Conservation (phyloP, 2,113 vertebrate species). For the Cyanoramphus novaezelandiae region DNA sequence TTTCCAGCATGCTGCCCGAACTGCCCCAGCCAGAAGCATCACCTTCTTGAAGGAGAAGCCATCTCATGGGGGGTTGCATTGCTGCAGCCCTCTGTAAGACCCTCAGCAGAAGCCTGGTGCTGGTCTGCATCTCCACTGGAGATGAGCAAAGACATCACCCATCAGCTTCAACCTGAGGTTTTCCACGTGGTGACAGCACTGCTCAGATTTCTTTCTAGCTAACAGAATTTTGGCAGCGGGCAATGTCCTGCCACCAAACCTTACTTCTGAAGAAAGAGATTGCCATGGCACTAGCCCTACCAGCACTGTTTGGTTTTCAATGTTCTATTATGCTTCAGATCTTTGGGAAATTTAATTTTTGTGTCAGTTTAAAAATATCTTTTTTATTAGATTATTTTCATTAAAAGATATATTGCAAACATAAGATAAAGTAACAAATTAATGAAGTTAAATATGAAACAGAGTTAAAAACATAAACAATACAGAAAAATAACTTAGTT, state of each 20-base stretch:
- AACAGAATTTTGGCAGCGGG: not conserved
- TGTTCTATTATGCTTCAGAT: not conserved
- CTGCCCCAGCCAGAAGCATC: not conserved
- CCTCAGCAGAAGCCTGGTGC: not conserved
- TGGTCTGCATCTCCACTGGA: not conserved
- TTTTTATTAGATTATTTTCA: slow-evolving; percentile 56
- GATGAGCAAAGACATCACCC: not conserved
- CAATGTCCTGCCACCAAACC: not conserved
- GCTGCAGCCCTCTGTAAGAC: not conserved
- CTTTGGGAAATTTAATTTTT: slow-evolving; percentile 36
- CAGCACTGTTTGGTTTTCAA: not conserved
- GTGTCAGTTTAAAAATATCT: slow-evolving; percentile 45
- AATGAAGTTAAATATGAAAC: slow-evolving; percentile 9
- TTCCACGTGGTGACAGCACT: not conserved
- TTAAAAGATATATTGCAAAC: slow-evolving; percentile 37
- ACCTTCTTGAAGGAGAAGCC: not conserved
- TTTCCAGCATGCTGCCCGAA: not conserved
- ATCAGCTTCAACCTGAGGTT: not conserved
- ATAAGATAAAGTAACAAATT: slow-evolving; percentile 41
- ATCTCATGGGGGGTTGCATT: not conserved
- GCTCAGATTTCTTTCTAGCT: not conserved
- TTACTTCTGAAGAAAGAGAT: not conserved
- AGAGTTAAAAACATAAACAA: slow-evolving; percentile 32
- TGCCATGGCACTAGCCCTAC: not conserved
- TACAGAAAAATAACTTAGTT: slow-evolving; percentile 37